Evolutionary conservation across 1,140 invertebrate genomes (phyloP), one percentile per base, ranked within the genome.

Genomic region (Colletes gigas): DNA sequence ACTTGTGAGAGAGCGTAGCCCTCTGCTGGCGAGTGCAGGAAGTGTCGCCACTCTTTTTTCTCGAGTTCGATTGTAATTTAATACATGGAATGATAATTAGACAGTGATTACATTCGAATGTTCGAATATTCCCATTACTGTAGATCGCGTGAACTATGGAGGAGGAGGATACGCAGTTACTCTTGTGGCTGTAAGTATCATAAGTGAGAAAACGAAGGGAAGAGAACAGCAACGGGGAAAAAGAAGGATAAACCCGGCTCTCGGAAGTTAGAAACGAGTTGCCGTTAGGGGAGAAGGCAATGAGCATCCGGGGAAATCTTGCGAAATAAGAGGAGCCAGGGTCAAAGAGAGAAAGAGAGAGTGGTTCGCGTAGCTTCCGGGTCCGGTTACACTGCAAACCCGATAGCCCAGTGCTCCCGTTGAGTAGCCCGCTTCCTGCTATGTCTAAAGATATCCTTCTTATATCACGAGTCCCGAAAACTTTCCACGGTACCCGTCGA

Each of bases 241-340:
- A 62, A 85, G 73, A 59, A 79, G 71, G 84, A 87, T 87, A 84
- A 87, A 86, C 85, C 60, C 59, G 54, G 71, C 82, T 82, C 82
- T 87, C 76, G 78, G 86, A 87, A 87, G 75, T 87, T 87, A 82
- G 76, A 54, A 87, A 87, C 82, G 86, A 87, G 85, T 86, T 77
- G 83, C 73, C 55, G 83, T 86, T 86, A 75, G 82, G 86, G 87
- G 84, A 88, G 75, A 84, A 81, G 82, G 84, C 87, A 88, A 88
- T 88, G 87, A 88, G 87, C 87, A 88, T 82, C 86, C 63, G 73
- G 87, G 87, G 87, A 88, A 88, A 88, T 88, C 87, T 86, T 86
- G 75, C 77, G 79, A 88, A 88, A 88, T 88, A 88, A 88, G 84
- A 86, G 83, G 54, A 86, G 65, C 75, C 69, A 75, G 74, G 66